Percentiles rank a stretch among this genome's conserved stretches.
These are phyloP conservation scores for Spheniscus humboldti DNA, from an alignment of 2,797 vertebrate species.

Conservation along the genomic window DNA sequence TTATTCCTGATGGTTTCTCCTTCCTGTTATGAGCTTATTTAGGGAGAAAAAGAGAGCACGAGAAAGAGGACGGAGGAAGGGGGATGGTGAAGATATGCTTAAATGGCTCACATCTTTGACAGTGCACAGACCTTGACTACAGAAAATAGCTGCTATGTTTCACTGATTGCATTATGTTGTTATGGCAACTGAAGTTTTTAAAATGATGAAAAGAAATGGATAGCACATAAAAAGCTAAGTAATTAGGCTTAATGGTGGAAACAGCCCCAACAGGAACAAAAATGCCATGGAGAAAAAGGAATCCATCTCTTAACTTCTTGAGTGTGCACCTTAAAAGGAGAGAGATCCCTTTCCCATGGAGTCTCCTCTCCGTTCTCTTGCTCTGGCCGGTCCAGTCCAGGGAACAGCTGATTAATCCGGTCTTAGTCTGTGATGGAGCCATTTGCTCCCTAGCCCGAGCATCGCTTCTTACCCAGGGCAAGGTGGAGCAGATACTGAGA, in stretches of 20 bases:
- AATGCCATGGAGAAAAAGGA: slow-evolving; percentile 16
- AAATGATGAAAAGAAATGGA: slow-evolving; percentile 71
- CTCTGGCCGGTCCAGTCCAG: not conserved
- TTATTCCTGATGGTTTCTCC: slow-evolving; percentile 61
- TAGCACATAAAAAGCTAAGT: slow-evolving; percentile 67
- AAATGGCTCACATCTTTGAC: slow-evolving; percentile 67
- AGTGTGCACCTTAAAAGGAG: not conserved
- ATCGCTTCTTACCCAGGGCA: not conserved
- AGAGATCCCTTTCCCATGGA: not conserved
- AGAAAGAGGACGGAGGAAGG: slow-evolving; percentile 42
- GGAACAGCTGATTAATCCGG: not conserved
- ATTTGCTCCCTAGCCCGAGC: not conserved
- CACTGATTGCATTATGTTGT: slow-evolving; percentile 71
- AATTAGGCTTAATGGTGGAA: slow-evolving; percentile 62
- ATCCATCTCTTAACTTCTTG: not conserved
- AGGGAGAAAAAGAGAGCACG: slow-evolving; percentile 36
- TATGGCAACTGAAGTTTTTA: slow-evolving; percentile 74
- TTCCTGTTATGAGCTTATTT: slow-evolving; percentile 60
- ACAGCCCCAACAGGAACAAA: slow-evolving; percentile 35
- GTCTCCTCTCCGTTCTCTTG: not conserved
- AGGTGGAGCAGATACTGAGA: not conserved
- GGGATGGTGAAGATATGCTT: slow-evolving; percentile 63
- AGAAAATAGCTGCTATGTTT: slow-evolving; percentile 68
- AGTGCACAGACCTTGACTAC: slow-evolving; percentile 63
- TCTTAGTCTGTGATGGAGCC: not conserved